These are phyloP conservation scores for Ficedula albicollis DNA, from an alignment of 2,797 vertebrate species.

Conservation along the genomic window DNA sequence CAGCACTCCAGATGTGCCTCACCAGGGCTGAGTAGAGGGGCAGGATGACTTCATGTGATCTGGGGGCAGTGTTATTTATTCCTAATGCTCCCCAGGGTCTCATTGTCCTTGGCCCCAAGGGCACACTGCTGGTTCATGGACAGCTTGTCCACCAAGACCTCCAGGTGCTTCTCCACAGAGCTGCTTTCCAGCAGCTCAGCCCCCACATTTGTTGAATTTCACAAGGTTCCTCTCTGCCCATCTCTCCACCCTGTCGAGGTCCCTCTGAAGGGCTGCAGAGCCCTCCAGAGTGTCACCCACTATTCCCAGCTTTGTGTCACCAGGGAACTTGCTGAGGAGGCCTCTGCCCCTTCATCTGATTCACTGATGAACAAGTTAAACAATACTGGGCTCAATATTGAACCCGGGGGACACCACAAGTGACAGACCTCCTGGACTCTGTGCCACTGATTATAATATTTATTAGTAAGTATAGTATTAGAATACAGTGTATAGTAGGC, in stretches of 20 bases:
- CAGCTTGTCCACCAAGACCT: neutral
- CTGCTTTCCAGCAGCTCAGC: neutral
- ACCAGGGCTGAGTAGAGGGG: neutral
- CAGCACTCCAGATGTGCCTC: neutral
- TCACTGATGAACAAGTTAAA: neutral
- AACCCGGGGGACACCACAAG: neutral
- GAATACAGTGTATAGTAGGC: neutral
- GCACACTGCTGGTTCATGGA: neutral
- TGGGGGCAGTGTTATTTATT: neutral
- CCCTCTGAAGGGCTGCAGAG: neutral
- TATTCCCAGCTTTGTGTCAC: neutral
- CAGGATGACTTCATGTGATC: neutral
- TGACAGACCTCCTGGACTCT: neutral
- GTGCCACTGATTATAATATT: neutral
- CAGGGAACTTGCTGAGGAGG: neutral
- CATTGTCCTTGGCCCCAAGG: neutral
- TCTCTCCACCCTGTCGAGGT: rapidly evolving
- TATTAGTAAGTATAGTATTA: neutral
- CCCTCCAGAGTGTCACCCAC: rapidly evolving
- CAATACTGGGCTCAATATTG: neutral
- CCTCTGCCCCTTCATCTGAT: neutral
- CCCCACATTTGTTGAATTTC: neutral
- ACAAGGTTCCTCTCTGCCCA: neutral
- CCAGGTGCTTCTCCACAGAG: neutral
- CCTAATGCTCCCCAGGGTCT: neutral